phyloP scores from a whole-genome alignment of 2,888 invertebrate species.

The Drosophila cognata region DNA sequence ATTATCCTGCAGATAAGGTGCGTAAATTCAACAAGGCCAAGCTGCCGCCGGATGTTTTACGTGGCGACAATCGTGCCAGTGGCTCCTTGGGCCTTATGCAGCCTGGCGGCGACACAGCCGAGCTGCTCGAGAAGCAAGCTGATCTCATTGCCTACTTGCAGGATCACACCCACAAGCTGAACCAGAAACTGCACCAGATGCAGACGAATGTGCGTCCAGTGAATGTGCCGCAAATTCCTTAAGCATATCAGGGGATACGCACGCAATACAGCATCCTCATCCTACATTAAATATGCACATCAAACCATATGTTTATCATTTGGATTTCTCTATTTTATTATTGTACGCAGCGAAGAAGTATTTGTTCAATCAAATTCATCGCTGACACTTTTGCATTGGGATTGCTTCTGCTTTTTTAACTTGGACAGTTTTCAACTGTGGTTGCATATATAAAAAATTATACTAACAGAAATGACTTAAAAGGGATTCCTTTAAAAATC shows the following conservation, averaged over 20 bases:
- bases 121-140: conserved; percentile 89
- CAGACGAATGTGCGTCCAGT: conserved; percentile 85
- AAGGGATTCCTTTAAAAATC: conserved; percentile 12
- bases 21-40: conserved; percentile 87
- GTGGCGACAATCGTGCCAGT: conserved; percentile 84
- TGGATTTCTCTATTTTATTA: conserved; percentile 38
- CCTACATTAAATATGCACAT: conserved; percentile 4
- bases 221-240: conserved; percentile 65
- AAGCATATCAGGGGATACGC: conserved; percentile 24
- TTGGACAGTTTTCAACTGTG: conserved; percentile 34
- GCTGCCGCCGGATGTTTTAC: conserved; percentile 88
- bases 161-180: conserved; percentile 89
- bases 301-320: conserved; percentile 12
- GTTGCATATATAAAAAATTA: conserved; percentile 30
- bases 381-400: conserved; percentile 23
- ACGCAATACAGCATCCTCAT: conserved; percentile 30
- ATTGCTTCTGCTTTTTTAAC: conserved; percentile 12
- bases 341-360: conserved; percentile 46
- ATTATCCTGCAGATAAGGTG: conserved; percentile 86
- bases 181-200: conserved; percentile 88
- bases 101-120: conserved; percentile 86
- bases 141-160: conserved; percentile 89
- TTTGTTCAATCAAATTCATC: conserved; percentile 38
- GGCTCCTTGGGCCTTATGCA: conserved; percentile 84
- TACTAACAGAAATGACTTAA: conserved; percentile 5